Base-by-base conservation (phyloP, 2,797 vertebrate genomes). In the Menidia menidia region DNA sequence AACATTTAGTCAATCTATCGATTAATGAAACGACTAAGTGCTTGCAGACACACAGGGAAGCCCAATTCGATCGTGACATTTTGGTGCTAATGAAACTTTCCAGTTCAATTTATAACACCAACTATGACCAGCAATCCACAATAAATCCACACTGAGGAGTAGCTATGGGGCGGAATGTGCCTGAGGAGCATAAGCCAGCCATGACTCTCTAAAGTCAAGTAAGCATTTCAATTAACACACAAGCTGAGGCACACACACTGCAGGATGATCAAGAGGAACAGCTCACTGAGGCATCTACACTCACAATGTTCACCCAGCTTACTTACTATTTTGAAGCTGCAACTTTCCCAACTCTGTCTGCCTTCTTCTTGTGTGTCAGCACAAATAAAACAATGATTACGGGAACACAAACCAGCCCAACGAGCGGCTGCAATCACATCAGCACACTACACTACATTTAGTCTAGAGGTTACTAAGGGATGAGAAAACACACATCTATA, bases 121-220 rank as follows among this genome's bases (percentile, higher is more conserved):
- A 25, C 25, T 25, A 25, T 25, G 59, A 67, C 42, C 42, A 16
- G 16, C 48, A 47, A 64, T 64, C 59, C 47, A 51, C 31, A 44
- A 30, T 48, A 45, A 45, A 55, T 60, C 25, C 59, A 43, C 18
- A 59, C 60, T 33, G 51, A 47, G 33, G 45, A 63, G 58, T 67
- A 44, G 51, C 50, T 16, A n/a, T 6, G 51, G 35, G 12, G 4
- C 3, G 39, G 52, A 10, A 32, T 57, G 33, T 44, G 61, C 63
- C 48, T 52, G 25, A 14, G 53, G 18, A 60, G 61, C 75, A 69
- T 64, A 67, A 60, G 71, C 80, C 78, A 79, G 60, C 47, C 19
- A 15, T 83, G 86, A 90, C 84, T 90, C 85, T 72, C 68, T 15
- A 72, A 62, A 69, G 77, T 78, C 80, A 77, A 86, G 81, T 87